These are phyloP conservation scores for Trichonephila inaurata DNA, from an alignment of 1,140 invertebrate genomes.

Conservation along the genomic window DNA sequence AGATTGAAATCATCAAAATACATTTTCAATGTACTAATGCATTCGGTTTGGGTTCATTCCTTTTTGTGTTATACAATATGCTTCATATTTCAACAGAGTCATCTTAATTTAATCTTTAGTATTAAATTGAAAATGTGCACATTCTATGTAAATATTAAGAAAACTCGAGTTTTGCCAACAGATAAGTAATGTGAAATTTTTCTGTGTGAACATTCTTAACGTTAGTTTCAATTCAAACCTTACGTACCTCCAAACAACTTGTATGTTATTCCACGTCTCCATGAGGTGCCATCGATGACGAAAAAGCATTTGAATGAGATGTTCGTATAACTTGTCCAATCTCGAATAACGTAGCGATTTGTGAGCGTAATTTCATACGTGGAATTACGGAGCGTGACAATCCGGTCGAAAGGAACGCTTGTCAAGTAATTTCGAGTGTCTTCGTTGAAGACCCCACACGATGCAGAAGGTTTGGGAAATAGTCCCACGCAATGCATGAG, in stretches of 20 bases:
- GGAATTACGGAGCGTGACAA: slow-evolving; percentile 74
- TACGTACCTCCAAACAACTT: slow-evolving; percentile 78
- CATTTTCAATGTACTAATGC: too few relatives aligned
- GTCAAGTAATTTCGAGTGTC: slow-evolving; percentile 68
- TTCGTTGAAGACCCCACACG: slow-evolving; percentile 79
- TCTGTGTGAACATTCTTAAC: not conserved
- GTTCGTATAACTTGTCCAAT: slow-evolving; percentile 78
- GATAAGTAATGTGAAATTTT: not conserved
- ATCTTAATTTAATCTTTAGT: too few relatives aligned
- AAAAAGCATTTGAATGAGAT: slow-evolving; percentile 78
- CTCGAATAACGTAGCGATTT: slow-evolving; percentile 70
- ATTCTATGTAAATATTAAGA: too few relatives aligned
- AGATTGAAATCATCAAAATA: too few relatives aligned
- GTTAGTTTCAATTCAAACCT: not conserved
- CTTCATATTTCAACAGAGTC: too few relatives aligned
- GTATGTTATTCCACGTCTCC: slow-evolving; percentile 77
- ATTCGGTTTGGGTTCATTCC: too few relatives aligned
- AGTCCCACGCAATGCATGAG: slow-evolving; percentile 78
- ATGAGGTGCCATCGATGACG: slow-evolving; percentile 77
- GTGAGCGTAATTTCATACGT: slow-evolving; percentile 78
- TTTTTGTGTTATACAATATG: too few relatives aligned
- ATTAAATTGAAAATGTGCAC: too few relatives aligned
- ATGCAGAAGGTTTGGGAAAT: slow-evolving; percentile 78
- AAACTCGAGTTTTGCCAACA: too few relatives aligned
- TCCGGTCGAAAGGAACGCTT: slow-evolving; percentile 77